Evolutionary conservation across 2,113 vertebrate genomes (phyloP).

Genomic region (Craseonycteris thonglongyai): DNA sequence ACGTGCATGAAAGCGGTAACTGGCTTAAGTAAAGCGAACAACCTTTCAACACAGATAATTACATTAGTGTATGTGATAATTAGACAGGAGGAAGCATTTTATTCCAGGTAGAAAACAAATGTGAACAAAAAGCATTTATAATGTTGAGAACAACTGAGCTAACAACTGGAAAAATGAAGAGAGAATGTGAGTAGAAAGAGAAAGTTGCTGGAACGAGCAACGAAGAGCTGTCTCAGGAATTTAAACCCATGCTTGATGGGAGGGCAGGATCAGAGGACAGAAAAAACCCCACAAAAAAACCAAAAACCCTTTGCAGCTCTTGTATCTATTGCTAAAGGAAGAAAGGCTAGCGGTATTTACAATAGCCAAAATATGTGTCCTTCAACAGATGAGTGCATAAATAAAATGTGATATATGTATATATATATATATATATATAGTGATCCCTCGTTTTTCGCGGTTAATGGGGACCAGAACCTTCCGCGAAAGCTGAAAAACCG

Average conservation of each 20-base stretch:
- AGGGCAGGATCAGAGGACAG: rapidly evolving
- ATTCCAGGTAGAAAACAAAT: not conserved
- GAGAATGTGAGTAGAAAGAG: not conserved
- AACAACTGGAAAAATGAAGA: not conserved
- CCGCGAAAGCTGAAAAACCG: too few species aligned
- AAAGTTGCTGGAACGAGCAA: not conserved
- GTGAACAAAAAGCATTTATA: not conserved
- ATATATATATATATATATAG: not conserved
- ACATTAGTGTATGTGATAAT: not conserved
- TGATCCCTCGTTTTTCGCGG: too few species aligned
- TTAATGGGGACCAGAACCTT: too few species aligned
- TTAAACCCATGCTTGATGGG: not conserved
- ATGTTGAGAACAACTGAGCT: not conserved
- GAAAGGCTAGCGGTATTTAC: not conserved
- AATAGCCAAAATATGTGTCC: not conserved
- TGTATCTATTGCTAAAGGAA: not conserved
- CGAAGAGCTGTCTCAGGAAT: not conserved
- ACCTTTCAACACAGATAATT: conserved; percentile 21
- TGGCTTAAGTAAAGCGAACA: conserved; percentile 58
- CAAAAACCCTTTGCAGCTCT: not conserved
- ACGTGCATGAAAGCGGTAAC: conserved; percentile 45
- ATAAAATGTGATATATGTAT: not conserved
- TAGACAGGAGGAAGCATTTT: not conserved
- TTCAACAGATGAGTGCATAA: not conserved
- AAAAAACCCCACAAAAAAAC: not conserved